These are phyloP conservation scores for Octodonta nipae DNA, from an alignment of 2,888 invertebrate genomes.

Conservation along the genomic window DNA sequence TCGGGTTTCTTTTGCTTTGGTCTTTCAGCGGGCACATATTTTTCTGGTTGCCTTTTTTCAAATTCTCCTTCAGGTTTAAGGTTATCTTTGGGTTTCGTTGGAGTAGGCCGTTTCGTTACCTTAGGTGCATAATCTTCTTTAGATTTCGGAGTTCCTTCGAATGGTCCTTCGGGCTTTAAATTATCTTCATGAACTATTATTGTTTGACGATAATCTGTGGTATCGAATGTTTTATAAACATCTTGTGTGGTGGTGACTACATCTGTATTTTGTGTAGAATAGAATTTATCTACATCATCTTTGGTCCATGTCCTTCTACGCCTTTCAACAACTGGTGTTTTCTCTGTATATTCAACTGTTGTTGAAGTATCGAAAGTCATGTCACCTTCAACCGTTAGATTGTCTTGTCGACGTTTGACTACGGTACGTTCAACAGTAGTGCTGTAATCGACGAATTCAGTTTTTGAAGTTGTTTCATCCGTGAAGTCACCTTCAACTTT, in stretches of 20 bases:
- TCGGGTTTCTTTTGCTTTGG: conserved; percentile 24
- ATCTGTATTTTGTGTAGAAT: conserved; percentile 43
- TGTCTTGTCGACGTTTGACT: conserved; percentile 47
- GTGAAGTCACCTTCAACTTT: conserved; percentile 62
- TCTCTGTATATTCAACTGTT: conserved; percentile 49
- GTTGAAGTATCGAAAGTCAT: conserved; percentile 54
- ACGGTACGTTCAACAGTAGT: conserved; percentile 44
- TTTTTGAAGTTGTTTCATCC: conserved; percentile 53
- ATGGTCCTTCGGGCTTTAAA: conserved; percentile 38
- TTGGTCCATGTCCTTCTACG: conserved; percentile 58
- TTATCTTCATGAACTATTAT: conserved; percentile 37
- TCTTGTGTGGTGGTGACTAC: conserved; percentile 54
- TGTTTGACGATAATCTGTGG: conserved; percentile 40
- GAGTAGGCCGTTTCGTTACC: conserved; percentile 30
- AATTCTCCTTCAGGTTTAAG: conserved; percentile 40
- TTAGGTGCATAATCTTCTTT: conserved; percentile 35
- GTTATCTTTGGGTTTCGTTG: conserved; percentile 36
- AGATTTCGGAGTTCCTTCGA: conserved; percentile 36
- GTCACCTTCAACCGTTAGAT: conserved; percentile 54
- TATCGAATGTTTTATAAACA: conserved; percentile 49
- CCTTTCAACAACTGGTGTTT: conserved; percentile 42
- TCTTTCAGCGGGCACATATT: conserved; percentile 31
- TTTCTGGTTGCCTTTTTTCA: conserved; percentile 26
- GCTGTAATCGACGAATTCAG: conserved; percentile 53
- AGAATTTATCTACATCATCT: conserved; percentile 58